Conservation (phyloP, 23 tunicate species). For the Styela plicata region DNA sequence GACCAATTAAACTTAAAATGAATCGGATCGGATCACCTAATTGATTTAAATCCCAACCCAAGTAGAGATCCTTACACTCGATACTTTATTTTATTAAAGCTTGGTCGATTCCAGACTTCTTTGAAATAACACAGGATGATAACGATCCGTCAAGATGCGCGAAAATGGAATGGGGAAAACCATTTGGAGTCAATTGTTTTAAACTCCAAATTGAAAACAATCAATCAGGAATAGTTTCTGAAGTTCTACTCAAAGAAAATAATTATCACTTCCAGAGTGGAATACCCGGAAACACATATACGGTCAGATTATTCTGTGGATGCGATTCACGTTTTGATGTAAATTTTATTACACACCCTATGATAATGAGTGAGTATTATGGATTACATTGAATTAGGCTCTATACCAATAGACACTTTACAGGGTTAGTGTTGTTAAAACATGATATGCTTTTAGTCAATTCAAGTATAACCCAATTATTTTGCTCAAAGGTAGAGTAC, state of each 20-base stretch:
- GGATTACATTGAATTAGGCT: no score
- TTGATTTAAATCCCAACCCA: no score
- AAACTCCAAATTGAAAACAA: constrained; percentile 1
- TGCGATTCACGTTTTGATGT: background rate
- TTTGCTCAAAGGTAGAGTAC: no score
- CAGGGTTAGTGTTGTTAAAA: no score
- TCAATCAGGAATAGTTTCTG: background rate
- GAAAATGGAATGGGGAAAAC: background rate
- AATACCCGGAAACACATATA: background rate
- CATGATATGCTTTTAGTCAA: no score
- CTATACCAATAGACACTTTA: no score
- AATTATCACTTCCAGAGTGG: background rate
- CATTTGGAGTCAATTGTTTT: constrained; percentile 2
- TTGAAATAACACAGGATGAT: background rate
- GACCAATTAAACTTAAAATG: no score
- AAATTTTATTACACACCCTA: background rate
- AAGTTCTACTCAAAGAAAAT: background rate
- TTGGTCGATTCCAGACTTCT: background rate
- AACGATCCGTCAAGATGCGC: background rate
- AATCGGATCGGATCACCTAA: no score
- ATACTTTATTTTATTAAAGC: background rate
- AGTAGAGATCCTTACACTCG: no score
- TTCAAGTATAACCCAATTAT: no score
- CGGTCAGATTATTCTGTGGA: background rate
- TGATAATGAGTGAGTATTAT: background rate